These are phyloP conservation scores for Phrynocephalus versicolor DNA, from an alignment of 2,113 vertebrate species.

Conservation along the genomic window DNA sequence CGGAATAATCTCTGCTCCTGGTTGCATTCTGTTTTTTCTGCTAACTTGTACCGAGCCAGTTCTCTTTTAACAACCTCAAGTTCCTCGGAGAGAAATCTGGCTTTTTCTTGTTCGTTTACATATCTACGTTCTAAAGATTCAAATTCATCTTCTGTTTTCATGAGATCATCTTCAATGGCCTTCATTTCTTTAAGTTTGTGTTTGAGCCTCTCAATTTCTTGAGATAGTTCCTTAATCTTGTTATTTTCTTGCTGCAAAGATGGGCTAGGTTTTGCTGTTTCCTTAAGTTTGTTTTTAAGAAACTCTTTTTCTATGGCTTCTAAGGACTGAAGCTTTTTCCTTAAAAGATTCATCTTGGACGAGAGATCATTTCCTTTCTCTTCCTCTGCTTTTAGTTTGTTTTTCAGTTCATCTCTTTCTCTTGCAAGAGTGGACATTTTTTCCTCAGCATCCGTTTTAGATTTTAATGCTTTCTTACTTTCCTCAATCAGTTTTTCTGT, in stretches of 20 bases:
- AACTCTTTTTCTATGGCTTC: slow-evolving; percentile 90
- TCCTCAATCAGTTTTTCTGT: slow-evolving; percentile 97
- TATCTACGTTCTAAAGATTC: slow-evolving; percentile 90
- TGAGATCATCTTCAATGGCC: slow-evolving; percentile 88
- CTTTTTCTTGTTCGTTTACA: slow-evolving; percentile 83
- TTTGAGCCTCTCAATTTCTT: slow-evolving; percentile 91
- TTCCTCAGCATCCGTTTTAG: slow-evolving; percentile 93
- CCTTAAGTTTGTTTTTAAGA: slow-evolving; percentile 88
- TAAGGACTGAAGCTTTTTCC: slow-evolving; percentile 89
- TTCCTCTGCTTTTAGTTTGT: slow-evolving; percentile 86
- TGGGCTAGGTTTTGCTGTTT: slow-evolving; percentile 78
- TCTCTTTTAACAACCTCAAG: slow-evolving; percentile 87
- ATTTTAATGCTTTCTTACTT: slow-evolving; percentile 91
- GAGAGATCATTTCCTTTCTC: slow-evolving; percentile 89
- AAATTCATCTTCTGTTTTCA: slow-evolving; percentile 90
- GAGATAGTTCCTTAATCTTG: slow-evolving; percentile 93
- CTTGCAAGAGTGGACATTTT: slow-evolving; percentile 86
- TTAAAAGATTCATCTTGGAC: slow-evolving; percentile 89
- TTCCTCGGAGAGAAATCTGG: slow-evolving; percentile 86
- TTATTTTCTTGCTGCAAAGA: slow-evolving; percentile 92
- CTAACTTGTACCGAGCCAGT: slow-evolving; percentile 89
- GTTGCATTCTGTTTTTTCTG: slow-evolving; percentile 89
- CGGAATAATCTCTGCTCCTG: slow-evolving; percentile 91
- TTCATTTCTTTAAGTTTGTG: slow-evolving; percentile 93
- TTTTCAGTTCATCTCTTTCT: slow-evolving; percentile 91